A percentile compares a stretch with the other conserved stretches of the same genome.
Evolutionary conservation across 2,797 vertebrate genomes (phyloP).

Genomic region (Clangula hyemalis): DNA sequence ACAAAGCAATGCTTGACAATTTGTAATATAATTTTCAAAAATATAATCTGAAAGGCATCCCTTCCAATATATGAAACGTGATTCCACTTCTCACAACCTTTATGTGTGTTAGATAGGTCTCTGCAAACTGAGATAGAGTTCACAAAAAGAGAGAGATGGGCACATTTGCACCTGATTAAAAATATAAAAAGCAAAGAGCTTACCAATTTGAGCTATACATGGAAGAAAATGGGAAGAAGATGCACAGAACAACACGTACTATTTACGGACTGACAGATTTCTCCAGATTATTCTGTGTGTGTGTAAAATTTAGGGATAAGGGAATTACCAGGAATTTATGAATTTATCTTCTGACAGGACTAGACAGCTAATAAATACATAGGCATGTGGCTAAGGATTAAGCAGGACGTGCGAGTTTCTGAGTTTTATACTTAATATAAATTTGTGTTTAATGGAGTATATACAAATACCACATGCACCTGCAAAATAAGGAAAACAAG

Average conservation of each 20-base stretch:
- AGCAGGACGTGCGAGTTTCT: neutral
- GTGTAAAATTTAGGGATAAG: neutral
- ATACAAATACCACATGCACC: neutral
- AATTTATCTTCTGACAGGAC: neutral
- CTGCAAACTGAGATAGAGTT: neutral
- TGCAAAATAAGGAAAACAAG: neutral
- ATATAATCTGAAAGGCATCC: neutral
- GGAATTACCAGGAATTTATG: neutral
- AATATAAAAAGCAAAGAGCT: neutral
- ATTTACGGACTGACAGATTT: neutral
- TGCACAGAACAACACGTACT: neutral
- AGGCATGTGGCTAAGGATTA: neutral
- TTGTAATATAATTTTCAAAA: neutral
- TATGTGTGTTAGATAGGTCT: neutral
- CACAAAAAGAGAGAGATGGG: neutral
- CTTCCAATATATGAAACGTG: neutral
- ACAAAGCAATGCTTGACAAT: neutral
- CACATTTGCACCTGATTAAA: neutral
- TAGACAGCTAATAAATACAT: neutral
- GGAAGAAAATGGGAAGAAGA: neutral
- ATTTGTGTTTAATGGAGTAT: neutral
- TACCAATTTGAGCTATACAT: neutral
- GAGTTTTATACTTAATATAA: neutral
- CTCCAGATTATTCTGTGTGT: rapidly evolving
- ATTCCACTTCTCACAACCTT: neutral